Conservation (phyloP, 2,888 invertebrate species). For the Drosophila gaucha region DNA sequence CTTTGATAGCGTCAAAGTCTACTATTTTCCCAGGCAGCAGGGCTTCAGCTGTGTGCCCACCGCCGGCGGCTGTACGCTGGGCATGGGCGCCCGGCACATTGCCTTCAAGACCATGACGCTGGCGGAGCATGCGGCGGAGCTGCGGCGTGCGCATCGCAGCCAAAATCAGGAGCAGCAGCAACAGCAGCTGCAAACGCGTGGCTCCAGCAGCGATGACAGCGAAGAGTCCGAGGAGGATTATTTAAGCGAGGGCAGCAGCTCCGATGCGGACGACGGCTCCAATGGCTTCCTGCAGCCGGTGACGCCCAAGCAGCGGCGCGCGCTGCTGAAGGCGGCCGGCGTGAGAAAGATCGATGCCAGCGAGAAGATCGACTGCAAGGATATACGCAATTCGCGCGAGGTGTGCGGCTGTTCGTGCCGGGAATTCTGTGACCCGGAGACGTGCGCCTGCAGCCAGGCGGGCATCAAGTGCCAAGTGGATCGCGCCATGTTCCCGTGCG, state of each 20-base stretch:
- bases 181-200: slow-evolving; percentile 78
- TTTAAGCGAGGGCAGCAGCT: slow-evolving; percentile 91
- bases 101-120: slow-evolving; percentile 92
- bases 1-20: slow-evolving; percentile 97
- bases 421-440: slow-evolving; percentile 97
- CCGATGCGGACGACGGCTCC: slow-evolving; percentile 94
- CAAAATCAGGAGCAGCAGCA: slow-evolving; percentile 86
- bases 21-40: slow-evolving; percentile 96
- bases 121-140: slow-evolving; percentile 94
- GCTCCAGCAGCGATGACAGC: slow-evolving; percentile 91
- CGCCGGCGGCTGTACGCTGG: slow-evolving; percentile 95
- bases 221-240: slow-evolving; percentile 92
- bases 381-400: slow-evolving; percentile 95
- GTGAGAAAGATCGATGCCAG: slow-evolving; percentile 96
- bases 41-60: slow-evolving; percentile 97
- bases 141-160: slow-evolving; percentile 93
- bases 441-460: slow-evolving; percentile 96
- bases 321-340: slow-evolving; percentile 95
- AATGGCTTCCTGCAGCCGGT: slow-evolving; percentile 97
- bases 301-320: slow-evolving; percentile 94
- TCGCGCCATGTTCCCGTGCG: slow-evolving; percentile 97
- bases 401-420: slow-evolving; percentile 97
- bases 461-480: slow-evolving; percentile 98
- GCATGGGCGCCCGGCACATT: slow-evolving; percentile 92
- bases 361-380: slow-evolving; percentile 97